phyloP scores from a whole-genome alignment of 2,888 invertebrate species.

The Hirtodrosophila alboralis region DNA sequence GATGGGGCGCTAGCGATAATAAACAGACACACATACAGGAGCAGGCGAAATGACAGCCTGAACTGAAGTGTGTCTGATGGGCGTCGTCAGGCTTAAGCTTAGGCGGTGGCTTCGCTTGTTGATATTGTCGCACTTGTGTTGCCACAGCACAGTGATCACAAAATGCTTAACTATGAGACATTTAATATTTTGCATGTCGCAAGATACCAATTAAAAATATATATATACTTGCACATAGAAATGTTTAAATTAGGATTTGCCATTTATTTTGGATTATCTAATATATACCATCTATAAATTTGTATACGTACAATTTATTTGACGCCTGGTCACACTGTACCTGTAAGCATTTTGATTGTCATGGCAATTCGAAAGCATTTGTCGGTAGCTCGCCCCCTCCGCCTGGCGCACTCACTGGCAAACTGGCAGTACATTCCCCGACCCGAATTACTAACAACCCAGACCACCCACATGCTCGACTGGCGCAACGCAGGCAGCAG shows the following conservation, averaged over 20 bases:
- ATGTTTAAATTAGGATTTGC: too few species aligned
- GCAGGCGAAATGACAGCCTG: conserved; percentile 58
- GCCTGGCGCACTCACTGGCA: conserved; percentile 41
- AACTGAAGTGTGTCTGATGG: conserved; percentile 76
- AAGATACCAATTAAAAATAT: neutral
- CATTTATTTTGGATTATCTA: too few species aligned
- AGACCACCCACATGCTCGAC: conserved; percentile 44
- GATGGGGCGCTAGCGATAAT: conserved; percentile 58
- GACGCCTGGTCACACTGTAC: conserved; percentile 57
- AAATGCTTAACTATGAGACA: neutral
- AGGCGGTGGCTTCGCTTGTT: conserved; percentile 62
- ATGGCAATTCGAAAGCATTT: conserved; percentile 83
- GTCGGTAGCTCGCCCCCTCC: conserved; percentile 68
- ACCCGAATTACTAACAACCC: conserved; percentile 23
- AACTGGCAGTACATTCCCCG: conserved; percentile 46
- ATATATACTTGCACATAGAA: neutral
- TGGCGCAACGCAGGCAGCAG: conserved; percentile 52
- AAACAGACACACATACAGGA: conserved; percentile 69
- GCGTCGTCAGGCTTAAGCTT: conserved; percentile 58
- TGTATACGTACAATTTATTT: neutral
- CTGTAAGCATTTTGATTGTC: conserved; percentile 79
- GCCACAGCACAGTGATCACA: conserved; percentile 52
- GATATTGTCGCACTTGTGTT: conserved; percentile 67
- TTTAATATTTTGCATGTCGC: neutral
- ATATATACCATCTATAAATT: too few species aligned